These are phyloP conservation scores for Tetrapedia diversipes DNA, from an alignment of 2,888 invertebrate species.

Conservation along the genomic window DNA sequence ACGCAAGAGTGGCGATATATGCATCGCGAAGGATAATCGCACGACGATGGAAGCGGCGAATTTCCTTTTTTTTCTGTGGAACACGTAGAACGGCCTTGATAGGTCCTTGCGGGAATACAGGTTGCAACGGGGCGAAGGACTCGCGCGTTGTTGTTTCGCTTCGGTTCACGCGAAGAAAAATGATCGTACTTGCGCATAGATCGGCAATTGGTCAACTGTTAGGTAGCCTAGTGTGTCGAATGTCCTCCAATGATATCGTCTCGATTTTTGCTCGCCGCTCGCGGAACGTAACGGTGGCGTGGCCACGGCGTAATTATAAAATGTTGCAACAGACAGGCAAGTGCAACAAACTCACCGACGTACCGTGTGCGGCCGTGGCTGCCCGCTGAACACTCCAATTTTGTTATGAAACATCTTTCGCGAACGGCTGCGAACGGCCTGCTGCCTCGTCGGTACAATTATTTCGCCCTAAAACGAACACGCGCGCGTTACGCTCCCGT, in stretches of 20 bases:
- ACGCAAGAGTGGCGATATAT: no score
- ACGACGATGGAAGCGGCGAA: background rate
- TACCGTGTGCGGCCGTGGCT: conserved; percentile 54
- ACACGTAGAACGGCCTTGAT: conserved; percentile 44
- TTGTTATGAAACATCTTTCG: conserved; percentile 63
- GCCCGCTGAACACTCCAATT: conserved; percentile 57
- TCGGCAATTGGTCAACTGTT: conserved; percentile 54
- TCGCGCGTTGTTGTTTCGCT: conserved; percentile 39
- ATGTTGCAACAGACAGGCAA: conserved; percentile 74
- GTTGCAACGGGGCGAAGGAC: conserved; percentile 44
- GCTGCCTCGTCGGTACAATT: conserved; percentile 21
- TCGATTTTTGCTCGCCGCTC: conserved; percentile 75
- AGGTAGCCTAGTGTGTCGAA: conserved; percentile 72
- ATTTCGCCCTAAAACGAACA: background rate
- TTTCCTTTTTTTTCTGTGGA: conserved; percentile 14
- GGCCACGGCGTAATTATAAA: conserved; percentile 72
- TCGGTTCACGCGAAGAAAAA: conserved; percentile 44
- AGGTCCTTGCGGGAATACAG: conserved; percentile 45
- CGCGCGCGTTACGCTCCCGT: background rate
- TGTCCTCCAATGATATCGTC: conserved; percentile 73
- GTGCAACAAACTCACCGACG: conserved; percentile 76
- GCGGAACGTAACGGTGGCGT: conserved; percentile 68
- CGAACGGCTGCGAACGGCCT: conserved; percentile 37
- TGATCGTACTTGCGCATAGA: conserved; percentile 37
- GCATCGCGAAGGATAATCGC: background rate